Percentiles rank a stretch among this genome's conserved stretches.
Conservation (phyloP, 2,888 invertebrate genomes). For the Poecilus cupreus region DNA sequence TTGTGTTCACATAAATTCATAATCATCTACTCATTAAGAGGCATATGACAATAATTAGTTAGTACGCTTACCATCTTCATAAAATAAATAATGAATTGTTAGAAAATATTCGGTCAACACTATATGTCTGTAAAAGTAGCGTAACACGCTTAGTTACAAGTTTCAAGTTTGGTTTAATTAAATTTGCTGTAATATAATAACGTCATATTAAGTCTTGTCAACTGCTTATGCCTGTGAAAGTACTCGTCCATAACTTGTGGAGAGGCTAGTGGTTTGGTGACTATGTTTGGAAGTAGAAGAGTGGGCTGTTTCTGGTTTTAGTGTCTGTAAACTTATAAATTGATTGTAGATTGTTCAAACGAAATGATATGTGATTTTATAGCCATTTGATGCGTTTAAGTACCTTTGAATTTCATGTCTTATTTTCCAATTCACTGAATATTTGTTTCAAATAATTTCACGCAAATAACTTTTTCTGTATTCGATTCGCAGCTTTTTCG, state of each 20-base stretch:
- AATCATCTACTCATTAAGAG: no score
- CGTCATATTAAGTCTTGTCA: not conserved
- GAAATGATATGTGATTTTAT: slow-evolving; percentile 2
- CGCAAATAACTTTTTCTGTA: not conserved
- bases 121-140: no score
- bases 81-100: not conserved
- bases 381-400: not conserved
- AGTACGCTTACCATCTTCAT: no score
- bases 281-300: not conserved
- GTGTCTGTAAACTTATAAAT: slow-evolving; percentile 5
- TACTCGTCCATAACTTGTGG: not conserved
- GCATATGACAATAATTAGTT: no score
- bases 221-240: not conserved
- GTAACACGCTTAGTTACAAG: no score
- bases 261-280: not conserved
- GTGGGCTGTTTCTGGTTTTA: not conserved
- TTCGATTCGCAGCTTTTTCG: not conserved
- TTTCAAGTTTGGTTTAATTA: no score
- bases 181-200: no score
- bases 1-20: no score
- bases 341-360: not conserved
- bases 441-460: not conserved
- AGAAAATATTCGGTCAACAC: not conserved
- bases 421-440: not conserved
- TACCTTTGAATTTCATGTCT: not conserved